Evolutionary conservation across 2,113 vertebrate species (phyloP).

Genomic region (Antennarius striatus): DNA sequence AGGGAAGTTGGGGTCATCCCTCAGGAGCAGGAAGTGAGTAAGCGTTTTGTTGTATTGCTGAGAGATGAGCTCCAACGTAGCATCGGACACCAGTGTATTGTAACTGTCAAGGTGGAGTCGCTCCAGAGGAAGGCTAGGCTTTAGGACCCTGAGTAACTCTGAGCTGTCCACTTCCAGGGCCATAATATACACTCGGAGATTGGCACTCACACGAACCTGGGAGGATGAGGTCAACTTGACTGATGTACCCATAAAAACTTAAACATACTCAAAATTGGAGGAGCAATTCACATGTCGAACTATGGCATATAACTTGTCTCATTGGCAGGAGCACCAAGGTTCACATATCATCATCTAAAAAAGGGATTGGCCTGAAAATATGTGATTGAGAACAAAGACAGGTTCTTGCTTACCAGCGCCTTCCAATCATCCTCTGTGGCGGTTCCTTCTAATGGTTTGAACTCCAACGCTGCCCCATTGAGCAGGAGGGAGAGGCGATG

Average conservation of each 20-base stretch:
- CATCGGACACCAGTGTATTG: slow-evolving; percentile 89
- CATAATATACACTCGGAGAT: slow-evolving; percentile 97
- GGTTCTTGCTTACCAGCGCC: slow-evolving; percentile 78
- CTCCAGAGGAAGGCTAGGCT: slow-evolving; percentile 96
- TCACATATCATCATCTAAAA: no score
- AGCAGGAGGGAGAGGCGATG: slow-evolving; percentile 95
- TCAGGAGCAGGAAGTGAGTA: slow-evolving; percentile 95
- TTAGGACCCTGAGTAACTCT: slow-evolving; percentile 93
- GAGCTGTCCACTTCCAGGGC: slow-evolving; percentile 92
- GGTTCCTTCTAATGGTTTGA: slow-evolving; percentile 89
- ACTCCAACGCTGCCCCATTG: slow-evolving; percentile 89
- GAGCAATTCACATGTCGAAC: no score
- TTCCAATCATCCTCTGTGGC: slow-evolving; percentile 95
- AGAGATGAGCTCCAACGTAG: slow-evolving; percentile 94
- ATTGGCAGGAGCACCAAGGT: no score
- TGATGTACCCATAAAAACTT: not conserved
- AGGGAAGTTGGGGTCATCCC: slow-evolving; percentile 92
- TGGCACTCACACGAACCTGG: slow-evolving; percentile 85
- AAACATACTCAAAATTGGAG: no score
- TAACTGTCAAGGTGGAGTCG: slow-evolving; percentile 98
- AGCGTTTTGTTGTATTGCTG: slow-evolving; percentile 98
- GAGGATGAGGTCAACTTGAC: not conserved
- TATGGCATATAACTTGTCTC: no score
- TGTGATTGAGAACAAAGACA: not conserved
- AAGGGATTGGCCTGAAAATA: not conserved